Percentiles rank a stretch among this genome's conserved stretches.
phyloP scores from a whole-genome alignment of 2,888 invertebrate species.

The Operophtera brumata region DNA sequence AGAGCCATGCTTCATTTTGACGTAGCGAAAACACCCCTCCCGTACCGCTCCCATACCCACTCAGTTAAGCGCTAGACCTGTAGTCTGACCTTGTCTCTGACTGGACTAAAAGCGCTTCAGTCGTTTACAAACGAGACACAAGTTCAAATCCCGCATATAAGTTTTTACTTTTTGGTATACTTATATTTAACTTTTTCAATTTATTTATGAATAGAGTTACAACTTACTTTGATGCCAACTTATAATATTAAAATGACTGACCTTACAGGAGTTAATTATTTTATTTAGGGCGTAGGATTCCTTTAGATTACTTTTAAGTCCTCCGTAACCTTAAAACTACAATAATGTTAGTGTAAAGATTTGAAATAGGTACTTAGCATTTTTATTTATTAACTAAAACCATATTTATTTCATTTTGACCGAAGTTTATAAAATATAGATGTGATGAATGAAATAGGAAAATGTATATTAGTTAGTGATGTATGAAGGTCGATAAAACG shows the following conservation, averaged over 20 bases:
- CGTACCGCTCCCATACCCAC: too few relatives aligned
- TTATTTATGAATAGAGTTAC: constrained; percentile 4
- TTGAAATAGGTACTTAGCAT: background rate
- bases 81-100: too few relatives aligned
- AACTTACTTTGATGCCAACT: constrained; percentile 30
- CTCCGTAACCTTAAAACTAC: constrained; percentile 9
- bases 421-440: background rate
- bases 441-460: background rate
- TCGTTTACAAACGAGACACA: background rate
- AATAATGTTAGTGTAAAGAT: constrained; percentile 21
- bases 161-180: background rate
- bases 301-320: constrained; percentile 27
- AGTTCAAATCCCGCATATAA: background rate
- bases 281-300: constrained; percentile 45
- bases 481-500: constrained; percentile 22
- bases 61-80: too few relatives aligned
- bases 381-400: background rate
- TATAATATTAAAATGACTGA: constrained; percentile 64
- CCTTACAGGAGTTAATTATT: constrained; percentile 64
- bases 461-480: constrained; percentile 7
- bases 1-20: too few relatives aligned
- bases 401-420: background rate
- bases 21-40: too few relatives aligned
- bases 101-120: background rate
- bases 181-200: background rate